phyloP scores from a whole-genome alignment of 2,797 vertebrate genomes.

The Staurois parvus region DNA sequence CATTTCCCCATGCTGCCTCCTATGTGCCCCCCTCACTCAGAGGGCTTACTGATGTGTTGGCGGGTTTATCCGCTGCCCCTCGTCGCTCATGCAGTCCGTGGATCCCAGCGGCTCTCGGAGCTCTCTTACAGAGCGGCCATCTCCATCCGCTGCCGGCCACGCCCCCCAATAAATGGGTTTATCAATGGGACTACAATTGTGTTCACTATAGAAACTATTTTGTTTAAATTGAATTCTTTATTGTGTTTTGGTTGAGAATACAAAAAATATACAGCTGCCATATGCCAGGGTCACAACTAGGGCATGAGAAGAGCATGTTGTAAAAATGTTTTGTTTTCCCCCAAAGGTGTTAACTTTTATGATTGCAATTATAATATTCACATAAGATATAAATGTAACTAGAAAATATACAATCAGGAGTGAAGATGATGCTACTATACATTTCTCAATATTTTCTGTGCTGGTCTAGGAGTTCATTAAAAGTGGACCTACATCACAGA shows the following conservation, averaged over 20 bases:
- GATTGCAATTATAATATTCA: conserved; percentile 22
- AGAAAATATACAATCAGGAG: conserved; percentile 6
- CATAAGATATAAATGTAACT: conserved; percentile 36
- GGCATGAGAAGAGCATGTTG: conserved; percentile 46
- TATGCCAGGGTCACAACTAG: conserved; percentile 29
- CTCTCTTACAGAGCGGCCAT: too few relatives aligned
- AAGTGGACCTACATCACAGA: conserved; percentile 37
- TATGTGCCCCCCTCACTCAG: too few relatives aligned
- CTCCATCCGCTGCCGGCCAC: too few relatives aligned
- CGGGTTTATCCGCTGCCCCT: too few relatives aligned
- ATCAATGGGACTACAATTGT: conserved; percentile 42
- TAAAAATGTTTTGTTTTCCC: conserved; percentile 17
- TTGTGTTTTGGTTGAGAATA: conserved; percentile 13
- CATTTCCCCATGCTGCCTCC: too few relatives aligned
- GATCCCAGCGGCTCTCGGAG: too few relatives aligned
- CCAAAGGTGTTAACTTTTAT: conserved; percentile 20
- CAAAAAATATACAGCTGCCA: conserved; percentile 45
- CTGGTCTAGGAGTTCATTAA: conserved; percentile 20
- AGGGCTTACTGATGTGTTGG: too few relatives aligned
- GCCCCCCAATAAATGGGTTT: conserved; percentile 40
- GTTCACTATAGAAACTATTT: conserved; percentile 19
- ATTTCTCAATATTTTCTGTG: conserved; percentile 6
- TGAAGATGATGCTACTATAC: neutral
- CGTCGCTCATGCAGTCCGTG: too few relatives aligned
- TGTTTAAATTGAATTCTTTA: neutral